Evolutionary conservation across 2,113 vertebrate genomes (phyloP).

Genomic region (Synchiropus splendidus): DNA sequence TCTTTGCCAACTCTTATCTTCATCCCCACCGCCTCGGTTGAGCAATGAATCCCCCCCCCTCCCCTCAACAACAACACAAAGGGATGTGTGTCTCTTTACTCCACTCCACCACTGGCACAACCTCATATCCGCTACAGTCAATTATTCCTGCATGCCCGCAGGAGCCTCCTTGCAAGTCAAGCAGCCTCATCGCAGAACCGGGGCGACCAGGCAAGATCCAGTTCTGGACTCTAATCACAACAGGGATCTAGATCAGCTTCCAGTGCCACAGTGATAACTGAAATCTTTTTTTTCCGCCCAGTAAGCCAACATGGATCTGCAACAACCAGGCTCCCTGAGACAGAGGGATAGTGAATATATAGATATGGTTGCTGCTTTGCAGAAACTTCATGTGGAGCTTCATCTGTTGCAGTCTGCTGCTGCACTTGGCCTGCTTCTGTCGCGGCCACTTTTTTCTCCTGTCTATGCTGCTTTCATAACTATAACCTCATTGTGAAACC

Average conservation of each 20-base stretch:
- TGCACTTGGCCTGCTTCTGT: conserved; percentile 17
- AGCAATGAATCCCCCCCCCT: conserved; percentile 27
- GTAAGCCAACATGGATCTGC: conserved; percentile 23
- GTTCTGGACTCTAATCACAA: conserved; percentile 40
- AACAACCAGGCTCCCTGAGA: conserved; percentile 8
- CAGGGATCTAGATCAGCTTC: conserved; percentile 17
- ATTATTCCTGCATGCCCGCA: conserved; percentile 39
- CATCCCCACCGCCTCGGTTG: conserved; percentile 19
- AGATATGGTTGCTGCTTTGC: conserved; percentile 11
- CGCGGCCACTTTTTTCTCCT: conserved; percentile 8
- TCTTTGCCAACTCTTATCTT: conserved; percentile 24
- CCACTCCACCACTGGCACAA: conserved; percentile 31
- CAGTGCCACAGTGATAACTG: conserved; percentile 26
- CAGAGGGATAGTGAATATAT: conserved; percentile 10
- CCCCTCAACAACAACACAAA: conserved; percentile 22
- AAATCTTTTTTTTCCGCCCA: conserved; percentile 1
- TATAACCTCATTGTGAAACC: too few species aligned
- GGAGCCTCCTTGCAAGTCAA: conserved; percentile 42
- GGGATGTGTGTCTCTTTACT: conserved; percentile 37
- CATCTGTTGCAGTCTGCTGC: conserved; percentile 6
- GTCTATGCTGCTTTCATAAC: too few species aligned
- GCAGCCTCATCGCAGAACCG: conserved; percentile 24
- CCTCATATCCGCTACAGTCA: conserved; percentile 37
- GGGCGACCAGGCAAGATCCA: conserved; percentile 20
- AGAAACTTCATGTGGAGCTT: conserved; percentile 2